Base-by-base conservation (phyloP, 1,140 invertebrate genomes). In the Euura saliciscinereae region DNA sequence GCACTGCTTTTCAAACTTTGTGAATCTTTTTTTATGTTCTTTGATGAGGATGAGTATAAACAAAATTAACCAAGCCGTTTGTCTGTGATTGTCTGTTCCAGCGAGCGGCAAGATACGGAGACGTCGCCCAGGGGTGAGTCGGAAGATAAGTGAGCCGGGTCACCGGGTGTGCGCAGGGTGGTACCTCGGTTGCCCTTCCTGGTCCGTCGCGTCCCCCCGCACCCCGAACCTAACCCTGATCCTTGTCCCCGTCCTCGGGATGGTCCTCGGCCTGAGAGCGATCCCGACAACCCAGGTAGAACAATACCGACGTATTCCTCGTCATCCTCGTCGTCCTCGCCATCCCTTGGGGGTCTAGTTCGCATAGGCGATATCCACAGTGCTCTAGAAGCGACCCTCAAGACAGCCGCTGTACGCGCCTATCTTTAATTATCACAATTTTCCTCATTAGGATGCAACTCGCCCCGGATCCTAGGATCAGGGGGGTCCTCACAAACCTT, bases 131-230 rank as follows among this genome's bases (percentile, higher is more conserved):
- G 77, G 71, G 81, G 75, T n/a, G 82, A 87, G 73, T 75, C 80
- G 46, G 85, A 87, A 79, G 85, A 86, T 71, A 86, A 87, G 84
- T 87, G 86, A 87, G 83, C 80, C 82, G 82, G 79, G 82, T 79
- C 78, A 82, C 76, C 77, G 83, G 81, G 83, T 84, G 84, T 81
- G 80, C 79, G 83, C 77, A 82, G 80, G 80, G 81, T 82, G 82
- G 51, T 59, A 59, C 83, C 80, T 78, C 72, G 73, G 68, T 77
- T 78, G 78, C 80, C 75, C 77, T 76, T 84, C 70, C 74, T 78
- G 81, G 74, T 83, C 75, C 79, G 82, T 75, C 82, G 79, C 78
- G 78, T 83, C 78, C 76, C 79, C 79, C 78, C 80, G 78, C 81
- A 82, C 79, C 78, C 80, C 80, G 77, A 78, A 69, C 78, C 75